phyloP scores from a whole-genome alignment of 2,113 vertebrate species.

The Sphyrna mokarran region DNA sequence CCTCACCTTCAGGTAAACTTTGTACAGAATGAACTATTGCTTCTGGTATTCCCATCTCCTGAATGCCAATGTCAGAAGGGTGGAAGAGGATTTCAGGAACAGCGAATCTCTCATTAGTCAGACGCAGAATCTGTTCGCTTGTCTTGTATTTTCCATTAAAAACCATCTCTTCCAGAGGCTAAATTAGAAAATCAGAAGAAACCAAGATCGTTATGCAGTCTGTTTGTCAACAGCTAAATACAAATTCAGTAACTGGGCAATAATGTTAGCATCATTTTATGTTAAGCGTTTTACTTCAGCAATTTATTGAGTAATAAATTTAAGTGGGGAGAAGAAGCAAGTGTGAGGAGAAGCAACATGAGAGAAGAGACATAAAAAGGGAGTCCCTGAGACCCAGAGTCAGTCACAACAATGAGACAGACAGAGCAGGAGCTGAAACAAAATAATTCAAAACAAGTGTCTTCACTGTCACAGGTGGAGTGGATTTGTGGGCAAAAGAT shows the following conservation, averaged over 20 bases:
- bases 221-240: background rate
- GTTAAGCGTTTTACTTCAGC: background rate
- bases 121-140: conserved; percentile 86
- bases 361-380: background rate
- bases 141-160: conserved; percentile 92
- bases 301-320: background rate
- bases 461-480: background rate
- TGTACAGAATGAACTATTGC: conserved; percentile 82
- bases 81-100: conserved; percentile 96
- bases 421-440: background rate
- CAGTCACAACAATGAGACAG: background rate
- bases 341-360: background rate
- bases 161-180: conserved; percentile 92
- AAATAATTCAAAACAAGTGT: background rate
- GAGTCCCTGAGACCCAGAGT: background rate
- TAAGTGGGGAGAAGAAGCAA: background rate
- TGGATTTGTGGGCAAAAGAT: no score
- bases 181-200: conserved; percentile 34
- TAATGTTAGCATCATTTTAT: background rate
- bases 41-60: conserved; percentile 97
- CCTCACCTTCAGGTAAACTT: conserved; percentile 82
- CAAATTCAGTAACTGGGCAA: background rate
- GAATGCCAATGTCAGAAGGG: conserved; percentile 91
- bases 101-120: conserved; percentile 91
- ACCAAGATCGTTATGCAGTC: background rate